phyloP scores from a whole-genome alignment of 2,888 invertebrate species.

The Drepana falcataria region DNA sequence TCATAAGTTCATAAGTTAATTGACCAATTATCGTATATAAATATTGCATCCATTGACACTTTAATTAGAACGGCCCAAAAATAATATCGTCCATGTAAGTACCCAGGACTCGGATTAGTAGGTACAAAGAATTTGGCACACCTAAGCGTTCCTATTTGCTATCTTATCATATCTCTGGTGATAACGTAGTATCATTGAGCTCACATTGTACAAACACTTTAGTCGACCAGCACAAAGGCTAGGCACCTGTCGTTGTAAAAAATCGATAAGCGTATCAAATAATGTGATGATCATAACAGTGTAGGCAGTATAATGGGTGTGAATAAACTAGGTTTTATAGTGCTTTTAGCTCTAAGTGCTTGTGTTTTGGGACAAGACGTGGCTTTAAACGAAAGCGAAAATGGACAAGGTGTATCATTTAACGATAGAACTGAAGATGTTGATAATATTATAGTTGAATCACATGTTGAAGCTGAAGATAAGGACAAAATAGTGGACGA shows the following conservation, averaged over 20 bases:
- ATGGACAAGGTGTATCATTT: constrained; percentile 50
- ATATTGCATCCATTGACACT: not conserved
- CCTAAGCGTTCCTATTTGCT: constrained; percentile 71
- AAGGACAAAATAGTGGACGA: constrained; percentile 30
- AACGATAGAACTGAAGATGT: constrained; percentile 42
- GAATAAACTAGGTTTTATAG: constrained; percentile 49
- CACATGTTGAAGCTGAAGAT: constrained; percentile 19
- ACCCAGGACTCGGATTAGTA: constrained; percentile 56
- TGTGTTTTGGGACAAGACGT: constrained; percentile 60
- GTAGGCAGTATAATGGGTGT: constrained; percentile 55
- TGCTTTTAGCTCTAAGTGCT: constrained; percentile 53
- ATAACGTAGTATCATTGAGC: constrained; percentile 67
- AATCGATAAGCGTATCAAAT: constrained; percentile 45
- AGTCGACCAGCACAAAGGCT: constrained; percentile 56
- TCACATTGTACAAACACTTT: constrained; percentile 54
- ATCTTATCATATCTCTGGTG: constrained; percentile 71
- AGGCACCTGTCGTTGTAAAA: constrained; percentile 56
- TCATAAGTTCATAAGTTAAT: too few relatives aligned
- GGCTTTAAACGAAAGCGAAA: constrained; percentile 39
- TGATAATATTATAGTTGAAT: constrained; percentile 17
- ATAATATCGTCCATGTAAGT: constrained; percentile 20
- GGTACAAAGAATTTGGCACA: constrained; percentile 77
- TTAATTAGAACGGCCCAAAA: not conserved
- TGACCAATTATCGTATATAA: too few relatives aligned
- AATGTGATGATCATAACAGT: constrained; percentile 51